Evolutionary conservation across 2,113 vertebrate species (phyloP), one percentile per base, ranked within the genome.

Genomic region (Microcebus murinus): DNA sequence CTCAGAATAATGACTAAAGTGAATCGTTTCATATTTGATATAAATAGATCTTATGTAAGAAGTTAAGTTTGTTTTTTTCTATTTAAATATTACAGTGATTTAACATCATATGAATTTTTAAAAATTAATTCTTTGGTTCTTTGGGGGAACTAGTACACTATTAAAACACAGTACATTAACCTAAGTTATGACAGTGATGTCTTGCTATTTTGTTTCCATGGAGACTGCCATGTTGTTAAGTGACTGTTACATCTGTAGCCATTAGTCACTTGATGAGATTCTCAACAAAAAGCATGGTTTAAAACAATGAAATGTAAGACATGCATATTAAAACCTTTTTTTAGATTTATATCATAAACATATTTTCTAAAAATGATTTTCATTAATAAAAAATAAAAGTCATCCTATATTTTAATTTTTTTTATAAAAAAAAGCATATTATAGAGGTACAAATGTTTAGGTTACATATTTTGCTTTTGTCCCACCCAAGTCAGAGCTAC

Each of bases 121-220:
- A 48, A 96, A 92, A 61, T 1, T 5, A 77, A 39, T 65, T 3
- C 3, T 79, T 50, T 81, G 15, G 34, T 73, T 29, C 36, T 55
- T 48, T 45, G 4, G 14, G 12, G 14, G 7, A 77, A 67, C 29
- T 74, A 4, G 27, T 94, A 61, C 6, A 45, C 18, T 68, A 45
- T 84, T 68, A 86, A 97, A 88, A 89, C 73, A 55, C 4, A 63
- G 34, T 55, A 50, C 15, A 76, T 86, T 91, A 94, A 82, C 29
- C 61, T 88, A 59, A 79, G 39, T 65, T 85, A 77, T 17, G 67
- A 8, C 1, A 34, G 23, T 1, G 4, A 39, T 57, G 65, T 25
- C 6, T 90, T 91, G 27, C 8, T 71, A 13, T 67, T 76, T 85
- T 21, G 83, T 96, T 93, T 63, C 81, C 59, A 92, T 88, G 84